Evolutionary conservation across 92 coral and sea anemone genomes (phyloP), one percentile per base, ranked within the genome.

Genomic region (Palythoa grandiflora): DNA sequence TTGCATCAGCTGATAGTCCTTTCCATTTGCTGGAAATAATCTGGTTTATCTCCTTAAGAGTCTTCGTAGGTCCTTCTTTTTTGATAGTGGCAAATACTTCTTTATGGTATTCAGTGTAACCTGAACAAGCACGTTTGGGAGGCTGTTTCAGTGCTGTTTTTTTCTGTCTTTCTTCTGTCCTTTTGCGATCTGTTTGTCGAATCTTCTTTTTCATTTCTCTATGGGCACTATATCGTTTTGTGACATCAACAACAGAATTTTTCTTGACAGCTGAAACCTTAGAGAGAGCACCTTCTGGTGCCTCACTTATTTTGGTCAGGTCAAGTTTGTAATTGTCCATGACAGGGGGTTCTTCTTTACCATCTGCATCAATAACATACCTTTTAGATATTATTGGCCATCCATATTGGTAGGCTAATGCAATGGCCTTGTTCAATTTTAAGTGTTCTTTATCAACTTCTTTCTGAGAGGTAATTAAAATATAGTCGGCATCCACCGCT

Each of bases 401-500:
- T 78, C 84, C 63, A 13, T n/a, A 80, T 6, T 16, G 85, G 37
- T 80, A 52, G 12, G 71, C 85, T 9, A 80, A 21, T 20, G 59
- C 39, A 48, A 80, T 38, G 40, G 85, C 85, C 59, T 80, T 80
- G 75, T 80, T 80, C 48, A 80, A 8, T 39, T 80, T 57, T 65
- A 48, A 21, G 36, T 19, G 75, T 17, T 80, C 85, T 66, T 80
- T 80, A 10, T 80, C 40, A 48, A 80, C 37, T 16, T 80, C 85
- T 37, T 80, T 80, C 68, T 80, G 85, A 20, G 75, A 80, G 6
- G 85, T 50, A 14, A 80, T 80, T 19, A 80, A 38, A 19, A 80
- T 37, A 36, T 7, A 80, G 5, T 48, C 72, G 15, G 85, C 85
- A 80, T 80, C 85, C 9, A 19, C 68, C 35, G 79, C 85, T 72